Evolutionary conservation across 2,113 vertebrate genomes (phyloP), one percentile per base, ranked within the genome.

Genomic region (Marmota flaviventris): DNA sequence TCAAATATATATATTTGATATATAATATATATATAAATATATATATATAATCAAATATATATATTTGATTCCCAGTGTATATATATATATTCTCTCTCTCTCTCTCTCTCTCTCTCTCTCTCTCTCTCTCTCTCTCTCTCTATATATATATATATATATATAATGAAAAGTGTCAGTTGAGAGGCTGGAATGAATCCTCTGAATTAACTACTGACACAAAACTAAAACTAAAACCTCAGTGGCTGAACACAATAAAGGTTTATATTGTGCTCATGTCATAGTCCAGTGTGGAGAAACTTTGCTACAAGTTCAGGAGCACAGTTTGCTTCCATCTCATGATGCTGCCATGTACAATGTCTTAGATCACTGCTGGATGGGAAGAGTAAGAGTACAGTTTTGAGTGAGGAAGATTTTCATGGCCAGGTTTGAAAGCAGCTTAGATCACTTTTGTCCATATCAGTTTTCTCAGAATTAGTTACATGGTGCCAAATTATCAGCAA

Each of bases 1-100:
- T 14, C 72, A 85, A 76, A 81, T 89, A 61, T 91, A 7, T 45
- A 45, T 45, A 45, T 45, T 45, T 45, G 42, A 45, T 45, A n/a
- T n/a, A n/a, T n/a, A n/a, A n/a, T n/a, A n/a, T n/a, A n/a, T n/a
- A n/a, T n/a, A n/a, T n/a, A n/a, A n/a, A n/a, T n/a, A n/a, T n/a
- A n/a, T n/a, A n/a, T n/a, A n/a, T n/a, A n/a, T n/a, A 73, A 91
- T 14, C 72, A 85, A 76, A 81, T 89, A 61, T 91, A 7, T 45
- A 45, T 45, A 45, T 45, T 45, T 45, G 42, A 45, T 45, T 45
- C 42, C 42, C 42, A 8, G 42, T 45, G 42, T 45, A 7, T 45
- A 7, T 45, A 7, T 45, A 7, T 45, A 7, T 45, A 7, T 45
- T 45, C 42, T 45, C 42, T 45, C 42, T 45, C 42, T 45, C 5